Conservation (phyloP, 2,113 vertebrate genomes). For the Psittacus erithacus region DNA sequence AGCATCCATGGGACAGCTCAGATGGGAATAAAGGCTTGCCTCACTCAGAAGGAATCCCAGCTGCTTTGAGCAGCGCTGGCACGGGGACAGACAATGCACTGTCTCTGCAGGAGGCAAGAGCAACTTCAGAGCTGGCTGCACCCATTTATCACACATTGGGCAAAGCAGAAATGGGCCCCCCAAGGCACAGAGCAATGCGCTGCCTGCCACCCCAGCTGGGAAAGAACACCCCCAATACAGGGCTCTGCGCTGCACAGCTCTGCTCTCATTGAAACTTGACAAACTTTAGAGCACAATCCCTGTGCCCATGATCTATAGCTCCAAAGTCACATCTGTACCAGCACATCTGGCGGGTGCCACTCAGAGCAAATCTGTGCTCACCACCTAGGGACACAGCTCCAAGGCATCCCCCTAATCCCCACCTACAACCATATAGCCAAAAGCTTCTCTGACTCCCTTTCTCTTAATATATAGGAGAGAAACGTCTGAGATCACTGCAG, state of each 20-base stretch:
- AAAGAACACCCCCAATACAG: neutral
- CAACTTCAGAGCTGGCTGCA: neutral
- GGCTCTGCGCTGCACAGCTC: fast-evolving
- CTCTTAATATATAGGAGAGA: neutral
- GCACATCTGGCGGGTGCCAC: neutral
- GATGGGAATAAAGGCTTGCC: neutral
- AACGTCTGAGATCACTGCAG: constrained; percentile 27
- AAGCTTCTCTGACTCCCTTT: neutral
- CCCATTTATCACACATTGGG: neutral
- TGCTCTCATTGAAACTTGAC: neutral
- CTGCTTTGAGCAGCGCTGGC: neutral
- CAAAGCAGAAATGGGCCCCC: neutral
- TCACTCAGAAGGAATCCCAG: neutral
- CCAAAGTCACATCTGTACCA: neutral
- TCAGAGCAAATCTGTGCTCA: neutral
- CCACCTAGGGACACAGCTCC: neutral
- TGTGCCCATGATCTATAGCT: neutral
- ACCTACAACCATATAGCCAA: fast-evolving
- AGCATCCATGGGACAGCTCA: neutral
- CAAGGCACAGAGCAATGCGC: fast-evolving
- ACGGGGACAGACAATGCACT: neutral
- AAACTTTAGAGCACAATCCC: neutral
- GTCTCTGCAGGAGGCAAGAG: neutral
- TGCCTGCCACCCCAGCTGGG: neutral
- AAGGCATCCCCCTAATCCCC: neutral